These are phyloP conservation scores for Luidia sarsii DNA, from an alignment of 53 echinoderm and acorn worm species.

Conservation along the genomic window DNA sequence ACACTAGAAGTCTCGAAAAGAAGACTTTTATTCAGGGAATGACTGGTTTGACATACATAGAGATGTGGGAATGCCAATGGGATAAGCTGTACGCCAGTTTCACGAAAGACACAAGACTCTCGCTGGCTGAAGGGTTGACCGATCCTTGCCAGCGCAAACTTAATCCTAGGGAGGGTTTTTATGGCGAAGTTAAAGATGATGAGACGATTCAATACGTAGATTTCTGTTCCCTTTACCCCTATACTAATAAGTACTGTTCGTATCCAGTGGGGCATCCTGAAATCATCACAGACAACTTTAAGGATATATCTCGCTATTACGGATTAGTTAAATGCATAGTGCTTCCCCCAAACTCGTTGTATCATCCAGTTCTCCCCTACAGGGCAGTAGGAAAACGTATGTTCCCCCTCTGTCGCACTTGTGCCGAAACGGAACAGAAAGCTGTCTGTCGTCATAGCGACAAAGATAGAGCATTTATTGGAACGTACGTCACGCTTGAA, in stretches of 20 bases:
- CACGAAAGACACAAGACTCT: background rate
- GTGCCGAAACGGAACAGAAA: slow-evolving; percentile 28
- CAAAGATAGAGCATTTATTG: slow-evolving; percentile 27
- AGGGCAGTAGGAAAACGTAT: slow-evolving; percentile 16
- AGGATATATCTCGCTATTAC: slow-evolving; percentile 19
- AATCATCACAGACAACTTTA: slow-evolving; percentile 10
- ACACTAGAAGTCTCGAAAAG: slow-evolving; percentile 17
- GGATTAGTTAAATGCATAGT: slow-evolving; percentile 34
- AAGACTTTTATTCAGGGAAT: background rate
- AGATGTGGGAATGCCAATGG: slow-evolving; percentile 63
- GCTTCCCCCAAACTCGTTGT: slow-evolving; percentile 1
- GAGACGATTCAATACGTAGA: slow-evolving; percentile 36
- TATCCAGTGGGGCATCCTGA: slow-evolving; percentile 25
- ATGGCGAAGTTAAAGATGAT: slow-evolving; percentile 8
- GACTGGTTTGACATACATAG: background rate
- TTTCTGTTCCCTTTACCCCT: slow-evolving; percentile 30
- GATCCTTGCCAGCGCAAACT: background rate
- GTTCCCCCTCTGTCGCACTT: slow-evolving; percentile 34
- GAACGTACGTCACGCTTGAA: slow-evolving; percentile 66
- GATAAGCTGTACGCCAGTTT: background rate
- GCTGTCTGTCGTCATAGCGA: slow-evolving; percentile 46
- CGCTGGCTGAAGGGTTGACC: background rate
- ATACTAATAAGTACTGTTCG: slow-evolving; percentile 37
- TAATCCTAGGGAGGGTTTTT: slow-evolving; percentile 12
- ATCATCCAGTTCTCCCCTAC: slow-evolving; percentile 25